Evolutionary conservation across 1,140 invertebrate genomes (phyloP).

Genomic region (Lepidurus apus): DNA sequence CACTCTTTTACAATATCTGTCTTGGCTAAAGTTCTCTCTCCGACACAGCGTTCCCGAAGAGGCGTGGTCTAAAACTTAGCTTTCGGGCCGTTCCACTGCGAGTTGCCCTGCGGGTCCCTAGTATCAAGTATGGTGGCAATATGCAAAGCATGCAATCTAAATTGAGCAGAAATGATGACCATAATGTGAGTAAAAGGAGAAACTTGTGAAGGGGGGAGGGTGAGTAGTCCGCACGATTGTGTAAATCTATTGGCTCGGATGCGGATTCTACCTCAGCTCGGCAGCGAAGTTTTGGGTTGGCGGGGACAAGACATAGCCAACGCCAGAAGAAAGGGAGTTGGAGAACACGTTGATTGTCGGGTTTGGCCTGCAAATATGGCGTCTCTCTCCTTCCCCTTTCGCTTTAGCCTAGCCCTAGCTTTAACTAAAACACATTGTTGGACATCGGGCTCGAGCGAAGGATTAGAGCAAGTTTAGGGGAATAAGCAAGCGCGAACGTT

Average conservation of each 20-base stretch:
- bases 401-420: slow-evolving; percentile 17
- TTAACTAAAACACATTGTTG: neutral
- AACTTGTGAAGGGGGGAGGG: neutral
- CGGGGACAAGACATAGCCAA: slow-evolving; percentile 2
- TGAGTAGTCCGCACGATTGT: neutral
- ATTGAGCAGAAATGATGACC: neutral
- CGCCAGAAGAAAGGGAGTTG: slow-evolving; percentile 11
- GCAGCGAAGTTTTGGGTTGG: neutral
- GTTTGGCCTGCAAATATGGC: slow-evolving; percentile 21
- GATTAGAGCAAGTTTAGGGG: neutral
- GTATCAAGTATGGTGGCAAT: neutral
- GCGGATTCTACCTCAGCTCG: neutral
- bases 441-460: neutral
- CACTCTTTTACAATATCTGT: neutral
- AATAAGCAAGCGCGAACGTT: neutral
- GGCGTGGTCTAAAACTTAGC: neutral
- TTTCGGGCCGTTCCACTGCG: neutral
- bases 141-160: neutral
- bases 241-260: too few relatives aligned
- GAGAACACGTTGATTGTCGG: slow-evolving; percentile 21
- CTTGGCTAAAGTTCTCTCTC: neutral
- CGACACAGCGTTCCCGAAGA: neutral
- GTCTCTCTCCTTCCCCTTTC: slow-evolving; percentile 25
- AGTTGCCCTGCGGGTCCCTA: neutral
- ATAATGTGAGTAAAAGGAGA: neutral